A percentile compares a stretch with the other conserved stretches of the same genome.
Evolutionary conservation across 92 coral and sea anemone genomes (phyloP).

Genomic region (Pocillopora meandrina): DNA sequence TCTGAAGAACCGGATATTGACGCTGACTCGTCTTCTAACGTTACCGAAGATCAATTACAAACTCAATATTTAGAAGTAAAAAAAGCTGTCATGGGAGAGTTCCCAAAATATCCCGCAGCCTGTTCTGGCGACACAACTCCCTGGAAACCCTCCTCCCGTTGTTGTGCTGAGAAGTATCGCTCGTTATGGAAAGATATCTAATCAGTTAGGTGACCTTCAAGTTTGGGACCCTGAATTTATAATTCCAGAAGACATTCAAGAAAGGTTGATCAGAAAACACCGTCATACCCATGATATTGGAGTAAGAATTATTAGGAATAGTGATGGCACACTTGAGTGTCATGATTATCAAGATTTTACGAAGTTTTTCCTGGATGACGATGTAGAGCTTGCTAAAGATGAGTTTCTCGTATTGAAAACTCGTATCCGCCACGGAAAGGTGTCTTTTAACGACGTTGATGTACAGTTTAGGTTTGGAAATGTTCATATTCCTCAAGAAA

Average conservation of each 20-base stretch:
- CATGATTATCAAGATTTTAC: not conserved
- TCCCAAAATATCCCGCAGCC: too few relatives aligned
- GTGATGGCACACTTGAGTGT: not conserved
- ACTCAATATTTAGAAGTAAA: too few relatives aligned
- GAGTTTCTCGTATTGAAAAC: not conserved
- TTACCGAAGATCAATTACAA: too few relatives aligned
- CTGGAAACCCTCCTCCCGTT: not conserved
- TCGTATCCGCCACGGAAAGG: not conserved
- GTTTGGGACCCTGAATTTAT: not conserved
- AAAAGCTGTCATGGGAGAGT: too few relatives aligned
- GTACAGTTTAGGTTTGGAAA: not conserved
- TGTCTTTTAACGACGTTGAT: not conserved
- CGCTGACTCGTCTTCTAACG: too few relatives aligned
- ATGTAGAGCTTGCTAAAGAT: not conserved
- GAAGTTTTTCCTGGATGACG: not conserved
- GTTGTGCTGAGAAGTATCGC: not conserved
- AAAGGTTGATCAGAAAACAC: not conserved
- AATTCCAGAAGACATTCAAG: not conserved
- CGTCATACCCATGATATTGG: not conserved
- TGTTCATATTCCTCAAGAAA: not conserved
- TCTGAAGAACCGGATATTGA: too few relatives aligned
- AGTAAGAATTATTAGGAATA: not conserved
- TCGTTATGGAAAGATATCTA: not conserved
- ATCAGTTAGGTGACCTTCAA: not conserved
- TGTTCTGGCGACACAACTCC: not conserved